Percentiles rank a stretch among this genome's conserved stretches.
phyloP scores from a whole-genome alignment of 2,113 vertebrate species.

The Romanogobio albipinnatus region DNA sequence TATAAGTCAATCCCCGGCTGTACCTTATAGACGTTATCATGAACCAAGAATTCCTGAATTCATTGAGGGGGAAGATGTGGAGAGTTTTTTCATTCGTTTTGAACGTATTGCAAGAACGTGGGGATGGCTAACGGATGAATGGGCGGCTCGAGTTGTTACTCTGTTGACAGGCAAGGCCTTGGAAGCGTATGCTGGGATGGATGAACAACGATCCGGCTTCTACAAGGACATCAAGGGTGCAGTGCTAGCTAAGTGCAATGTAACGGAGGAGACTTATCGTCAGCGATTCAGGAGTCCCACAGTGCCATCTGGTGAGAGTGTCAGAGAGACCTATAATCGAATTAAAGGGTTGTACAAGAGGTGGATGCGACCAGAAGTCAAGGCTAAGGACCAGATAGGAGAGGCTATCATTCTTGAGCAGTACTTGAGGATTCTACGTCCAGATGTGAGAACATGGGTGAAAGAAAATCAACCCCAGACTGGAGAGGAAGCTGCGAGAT shows the following conservation, averaged over 20 bases:
- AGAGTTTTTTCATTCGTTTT: no score
- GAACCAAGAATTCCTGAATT: no score
- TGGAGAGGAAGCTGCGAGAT: neutral
- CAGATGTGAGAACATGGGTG: conserved; percentile 32
- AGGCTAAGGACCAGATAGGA: conserved; percentile 4
- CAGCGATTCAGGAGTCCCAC: neutral
- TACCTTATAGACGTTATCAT: no score
- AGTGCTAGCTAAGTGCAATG: neutral
- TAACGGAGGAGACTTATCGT: neutral
- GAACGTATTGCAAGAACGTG: no score
- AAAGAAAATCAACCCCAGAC: neutral
- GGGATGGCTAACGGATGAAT: no score
- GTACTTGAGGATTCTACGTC: neutral
- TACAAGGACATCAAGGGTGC: neutral
- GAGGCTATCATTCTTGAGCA: conserved; percentile 39
- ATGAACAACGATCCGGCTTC: neutral
- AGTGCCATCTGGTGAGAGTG: neutral
- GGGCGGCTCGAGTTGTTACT: neutral
- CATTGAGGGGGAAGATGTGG: no score
- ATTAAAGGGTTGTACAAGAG: conserved; percentile 40
- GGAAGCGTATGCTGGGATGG: neutral
- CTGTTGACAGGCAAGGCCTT: neutral
- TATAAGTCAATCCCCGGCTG: no score
- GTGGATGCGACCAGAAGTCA: conserved; percentile 15
- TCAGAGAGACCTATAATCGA: conserved; percentile 5